Conservation (phyloP, 35 echinoderm and acorn worm genomes). For the Stichopus chloronotus region DNA sequence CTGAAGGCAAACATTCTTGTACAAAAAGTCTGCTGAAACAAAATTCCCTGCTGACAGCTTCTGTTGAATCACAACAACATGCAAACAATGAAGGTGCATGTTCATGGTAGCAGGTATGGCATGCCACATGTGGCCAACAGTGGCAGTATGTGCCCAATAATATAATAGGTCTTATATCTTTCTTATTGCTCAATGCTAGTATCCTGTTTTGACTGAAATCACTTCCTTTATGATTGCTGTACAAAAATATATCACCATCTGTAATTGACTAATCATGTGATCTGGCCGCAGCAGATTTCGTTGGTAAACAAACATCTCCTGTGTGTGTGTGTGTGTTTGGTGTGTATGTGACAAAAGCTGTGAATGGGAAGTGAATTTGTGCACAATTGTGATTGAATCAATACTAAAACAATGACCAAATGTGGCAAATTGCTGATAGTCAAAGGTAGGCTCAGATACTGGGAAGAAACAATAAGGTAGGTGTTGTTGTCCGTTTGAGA, state of each 20-base stretch:
- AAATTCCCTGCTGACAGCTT: too few species aligned
- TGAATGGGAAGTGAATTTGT: neutral
- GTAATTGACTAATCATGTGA: neutral
- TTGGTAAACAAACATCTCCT: slow-evolving; percentile 29
- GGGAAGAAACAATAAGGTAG: neutral
- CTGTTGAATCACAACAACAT: too few species aligned
- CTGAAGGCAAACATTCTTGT: too few species aligned
- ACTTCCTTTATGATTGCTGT: neutral
- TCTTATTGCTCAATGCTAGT: slow-evolving; percentile 33
- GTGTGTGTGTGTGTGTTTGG: neutral
- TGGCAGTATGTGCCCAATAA: too few species aligned
- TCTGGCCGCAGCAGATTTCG: neutral
- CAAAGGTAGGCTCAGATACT: neutral
- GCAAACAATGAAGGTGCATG: too few species aligned
- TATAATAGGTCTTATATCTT: neutral
- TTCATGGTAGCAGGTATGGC: too few species aligned
- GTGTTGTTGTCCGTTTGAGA: neutral
- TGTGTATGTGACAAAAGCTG: neutral
- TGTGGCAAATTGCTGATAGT: neutral
- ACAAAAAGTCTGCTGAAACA: too few species aligned
- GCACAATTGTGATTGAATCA: neutral
- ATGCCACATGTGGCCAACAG: too few species aligned
- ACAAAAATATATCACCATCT: slow-evolving; percentile 31
- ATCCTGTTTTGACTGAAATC: slow-evolving; percentile 44
- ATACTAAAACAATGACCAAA: neutral